phyloP scores from a whole-genome alignment of 2,888 invertebrate species.

The Pterobdella sp. region DNA sequence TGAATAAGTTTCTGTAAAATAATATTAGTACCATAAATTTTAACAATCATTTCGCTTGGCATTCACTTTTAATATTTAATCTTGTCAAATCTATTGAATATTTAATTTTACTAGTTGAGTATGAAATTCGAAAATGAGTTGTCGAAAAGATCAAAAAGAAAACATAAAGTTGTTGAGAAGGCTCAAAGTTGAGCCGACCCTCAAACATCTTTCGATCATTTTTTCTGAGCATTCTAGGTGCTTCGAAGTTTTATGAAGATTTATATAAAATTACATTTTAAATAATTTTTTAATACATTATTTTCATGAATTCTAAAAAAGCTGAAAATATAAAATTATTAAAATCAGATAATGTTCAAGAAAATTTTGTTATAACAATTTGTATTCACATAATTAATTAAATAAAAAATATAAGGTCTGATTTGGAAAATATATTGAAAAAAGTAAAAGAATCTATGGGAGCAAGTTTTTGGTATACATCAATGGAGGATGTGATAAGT shows the following conservation, averaged over 20 bases:
- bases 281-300: too few species aligned
- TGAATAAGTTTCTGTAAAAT: too few species aligned
- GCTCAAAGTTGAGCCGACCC: background rate
- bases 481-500: background rate
- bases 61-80: background rate
- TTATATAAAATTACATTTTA: too few species aligned
- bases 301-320: too few species aligned
- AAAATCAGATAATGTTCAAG: too few species aligned
- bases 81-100: background rate
- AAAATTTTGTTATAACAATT: too few species aligned
- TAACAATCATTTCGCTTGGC: background rate
- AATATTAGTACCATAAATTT: too few species aligned
- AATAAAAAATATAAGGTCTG: constrained; percentile 1
- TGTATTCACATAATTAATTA: too few species aligned
- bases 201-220: background rate
- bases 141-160: background rate
- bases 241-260: too few species aligned
- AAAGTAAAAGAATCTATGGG: constrained; percentile 1
- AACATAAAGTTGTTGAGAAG: background rate
- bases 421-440: background rate
- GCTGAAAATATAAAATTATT: too few species aligned
- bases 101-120: background rate
- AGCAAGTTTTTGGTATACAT: background rate
- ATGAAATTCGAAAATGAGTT: background rate
- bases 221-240: background rate